Conservation (phyloP, 2,888 invertebrate species). For the Rhopalosiphum nymphaeae region DNA sequence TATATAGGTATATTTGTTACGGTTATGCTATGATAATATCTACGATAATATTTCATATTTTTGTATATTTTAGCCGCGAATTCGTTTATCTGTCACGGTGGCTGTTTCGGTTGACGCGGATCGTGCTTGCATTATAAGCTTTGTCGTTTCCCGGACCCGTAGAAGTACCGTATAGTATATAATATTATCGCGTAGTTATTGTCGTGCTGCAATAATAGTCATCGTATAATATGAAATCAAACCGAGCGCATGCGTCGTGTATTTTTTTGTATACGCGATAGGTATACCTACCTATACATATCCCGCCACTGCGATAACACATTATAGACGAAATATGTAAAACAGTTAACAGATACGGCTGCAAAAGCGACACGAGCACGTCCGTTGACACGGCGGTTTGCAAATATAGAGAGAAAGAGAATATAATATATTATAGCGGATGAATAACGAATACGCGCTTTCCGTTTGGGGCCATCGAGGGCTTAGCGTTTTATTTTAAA, state of each 20-base stretch:
- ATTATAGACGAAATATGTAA: slow-evolving; percentile 6
- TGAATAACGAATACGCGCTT: background rate
- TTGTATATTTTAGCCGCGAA: background rate
- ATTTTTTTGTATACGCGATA: background rate
- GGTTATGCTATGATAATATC: background rate
- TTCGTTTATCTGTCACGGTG: background rate
- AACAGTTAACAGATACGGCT: background rate
- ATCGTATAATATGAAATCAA: background rate
- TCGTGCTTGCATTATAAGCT: slow-evolving; percentile 8
- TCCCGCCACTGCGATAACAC: background rate
- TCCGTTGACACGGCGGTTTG: background rate
- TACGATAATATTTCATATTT: background rate
- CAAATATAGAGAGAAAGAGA: background rate
- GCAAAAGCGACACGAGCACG: background rate
- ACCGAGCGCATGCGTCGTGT: background rate
- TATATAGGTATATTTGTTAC: background rate
- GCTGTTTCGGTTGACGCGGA: background rate
- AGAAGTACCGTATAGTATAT: background rate
- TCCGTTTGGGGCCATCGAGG: background rate
- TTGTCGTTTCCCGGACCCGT: background rate
- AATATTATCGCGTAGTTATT: background rate
- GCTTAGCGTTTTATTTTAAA: background rate
- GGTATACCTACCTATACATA: background rate
- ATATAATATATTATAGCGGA: background rate
- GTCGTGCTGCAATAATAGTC: background rate